A percentile compares a stretch with the other conserved stretches of the same genome.
Evolutionary conservation across 2,888 invertebrate genomes (phyloP).

Genomic region (Sarcophaga caerulescens): DNA sequence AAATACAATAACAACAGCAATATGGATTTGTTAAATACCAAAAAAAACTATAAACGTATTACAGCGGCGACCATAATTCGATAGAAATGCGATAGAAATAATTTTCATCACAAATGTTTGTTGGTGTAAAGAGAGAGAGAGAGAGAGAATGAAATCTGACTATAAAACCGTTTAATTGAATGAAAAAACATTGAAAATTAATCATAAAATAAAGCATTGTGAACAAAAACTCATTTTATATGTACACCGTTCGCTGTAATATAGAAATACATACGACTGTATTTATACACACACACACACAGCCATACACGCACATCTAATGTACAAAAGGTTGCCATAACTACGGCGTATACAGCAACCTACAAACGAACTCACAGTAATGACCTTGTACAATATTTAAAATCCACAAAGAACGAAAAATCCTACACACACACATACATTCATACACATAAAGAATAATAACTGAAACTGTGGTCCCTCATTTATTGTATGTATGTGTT

Average conservation of each 20-base stretch:
- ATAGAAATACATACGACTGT: no score
- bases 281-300: background rate
- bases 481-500: background rate
- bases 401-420: background rate
- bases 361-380: no score
- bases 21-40: no score
- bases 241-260: background rate
- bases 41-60: no score
- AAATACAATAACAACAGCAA: no score
- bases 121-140: background rate
- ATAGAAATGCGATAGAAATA: no score
- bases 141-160: background rate
- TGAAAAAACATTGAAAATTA: slow-evolving; percentile 35
- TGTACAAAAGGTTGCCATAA: background rate
- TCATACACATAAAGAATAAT: slow-evolving; percentile 7
- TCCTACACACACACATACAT: background rate
- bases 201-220: slow-evolving; percentile 16
- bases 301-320: background rate
- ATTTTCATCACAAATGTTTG: no score
- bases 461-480: background rate
- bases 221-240: background rate
- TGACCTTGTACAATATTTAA: background rate
- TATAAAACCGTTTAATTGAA: slow-evolving; percentile 27
- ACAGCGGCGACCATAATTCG: no score
- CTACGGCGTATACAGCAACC: no score